Evolutionary conservation across 2,113 vertebrate species (phyloP).

Genomic region (Bubalus kerabau): DNA sequence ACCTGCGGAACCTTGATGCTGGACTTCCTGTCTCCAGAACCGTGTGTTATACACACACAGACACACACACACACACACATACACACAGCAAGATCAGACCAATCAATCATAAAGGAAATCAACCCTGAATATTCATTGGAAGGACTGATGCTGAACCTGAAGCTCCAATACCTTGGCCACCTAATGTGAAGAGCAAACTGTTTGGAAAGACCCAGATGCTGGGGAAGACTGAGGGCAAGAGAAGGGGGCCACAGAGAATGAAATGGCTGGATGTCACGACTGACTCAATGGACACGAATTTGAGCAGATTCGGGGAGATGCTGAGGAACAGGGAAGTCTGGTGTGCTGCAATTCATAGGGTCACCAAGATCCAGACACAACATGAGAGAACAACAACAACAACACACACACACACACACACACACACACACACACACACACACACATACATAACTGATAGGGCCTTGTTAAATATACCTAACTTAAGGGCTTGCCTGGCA

Average conservation of each 20-base stretch:
- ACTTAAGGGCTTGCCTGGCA: neutral
- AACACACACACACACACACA: too few species aligned
- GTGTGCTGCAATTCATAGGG: neutral
- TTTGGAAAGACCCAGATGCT: neutral
- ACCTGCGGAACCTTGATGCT: neutral
- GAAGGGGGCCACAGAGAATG: neutral
- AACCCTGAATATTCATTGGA: neutral
- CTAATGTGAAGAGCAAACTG: neutral
- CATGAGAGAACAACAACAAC: neutral
- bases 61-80: neutral
- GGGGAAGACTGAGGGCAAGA: neutral
- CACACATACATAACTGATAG: rapidly evolving
- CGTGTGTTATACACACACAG: neutral
- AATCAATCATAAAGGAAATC: neutral
- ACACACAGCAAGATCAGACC: neutral
- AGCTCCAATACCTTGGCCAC: neutral
- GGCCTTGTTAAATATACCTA: neutral
- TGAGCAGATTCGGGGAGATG: neutral
- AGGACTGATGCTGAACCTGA: neutral
- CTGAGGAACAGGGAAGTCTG: neutral
- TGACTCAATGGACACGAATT: neutral
- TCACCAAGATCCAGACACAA: neutral
- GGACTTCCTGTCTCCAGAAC: neutral
- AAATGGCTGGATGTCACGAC: neutral
- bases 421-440: neutral